These are phyloP conservation scores for Baronia brevicornis DNA, from an alignment of 2,888 invertebrate genomes.

Conservation along the genomic window DNA sequence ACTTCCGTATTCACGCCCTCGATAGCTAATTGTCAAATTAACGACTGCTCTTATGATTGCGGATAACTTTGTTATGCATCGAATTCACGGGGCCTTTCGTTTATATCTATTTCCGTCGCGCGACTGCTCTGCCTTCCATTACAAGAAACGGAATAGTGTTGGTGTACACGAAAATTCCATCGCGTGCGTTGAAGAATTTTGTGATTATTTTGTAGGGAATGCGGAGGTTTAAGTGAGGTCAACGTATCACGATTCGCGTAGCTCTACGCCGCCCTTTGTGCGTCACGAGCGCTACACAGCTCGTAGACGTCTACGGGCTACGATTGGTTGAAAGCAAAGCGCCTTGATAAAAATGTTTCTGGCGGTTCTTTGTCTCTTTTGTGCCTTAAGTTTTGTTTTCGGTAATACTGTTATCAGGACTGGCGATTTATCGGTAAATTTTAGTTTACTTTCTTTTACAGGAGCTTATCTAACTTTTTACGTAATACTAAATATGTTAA, in stretches of 20 bases:
- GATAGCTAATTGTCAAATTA: conserved; percentile 13
- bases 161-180: conserved; percentile 10
- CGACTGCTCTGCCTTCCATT: neutral
- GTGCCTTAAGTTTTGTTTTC: conserved; percentile 19
- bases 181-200: conserved; percentile 7
- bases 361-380: conserved; percentile 11
- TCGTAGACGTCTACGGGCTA: conserved; percentile 61
- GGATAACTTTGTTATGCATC: conserved; percentile 6
- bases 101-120: conserved; percentile 1
- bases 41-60: conserved; percentile 10
- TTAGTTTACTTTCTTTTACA: conserved; percentile 3
- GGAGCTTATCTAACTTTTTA: too few species aligned
- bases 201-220: conserved; percentile 29
- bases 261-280: conserved; percentile 56
- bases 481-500: too few species aligned
- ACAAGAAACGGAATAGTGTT: conserved; percentile 9
- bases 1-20: conserved; percentile 14
- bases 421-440: conserved; percentile 1
- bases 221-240: conserved; percentile 46
- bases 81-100: conserved; percentile 1
- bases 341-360: conserved; percentile 21
- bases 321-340: conserved; percentile 36
- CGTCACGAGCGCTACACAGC: conserved; percentile 57
- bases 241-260: conserved; percentile 46
- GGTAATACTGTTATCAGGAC: conserved; percentile 6